phyloP scores from a whole-genome alignment of 1,140 invertebrate genomes.

The Trypoxylus dichotomus region DNA sequence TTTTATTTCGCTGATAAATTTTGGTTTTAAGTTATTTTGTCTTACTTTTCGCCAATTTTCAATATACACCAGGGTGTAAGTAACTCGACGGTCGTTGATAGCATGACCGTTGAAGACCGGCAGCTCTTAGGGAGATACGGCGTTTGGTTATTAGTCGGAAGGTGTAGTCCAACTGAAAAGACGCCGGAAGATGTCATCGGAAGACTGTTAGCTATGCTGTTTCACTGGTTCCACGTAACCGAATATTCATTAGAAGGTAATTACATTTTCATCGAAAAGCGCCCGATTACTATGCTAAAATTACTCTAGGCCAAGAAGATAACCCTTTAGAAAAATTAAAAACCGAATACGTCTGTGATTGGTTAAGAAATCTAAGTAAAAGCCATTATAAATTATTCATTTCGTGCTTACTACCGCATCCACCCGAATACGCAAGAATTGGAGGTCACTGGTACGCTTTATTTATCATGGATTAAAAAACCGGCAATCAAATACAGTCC shows the following conservation, averaged over 20 bases:
- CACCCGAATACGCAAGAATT: constrained; percentile 86
- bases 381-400: constrained; percentile 87
- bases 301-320: constrained; percentile 73
- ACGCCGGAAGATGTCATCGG: constrained; percentile 89
- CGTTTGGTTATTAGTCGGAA: constrained; percentile 93
- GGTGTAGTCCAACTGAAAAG: constrained; percentile 84
- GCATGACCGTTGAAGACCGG: constrained; percentile 75
- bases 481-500: too few relatives aligned
- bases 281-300: neutral
- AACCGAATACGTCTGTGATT: constrained; percentile 88
- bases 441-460: constrained; percentile 85
- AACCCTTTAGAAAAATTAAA: constrained; percentile 90
- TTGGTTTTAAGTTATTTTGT: too few relatives aligned
- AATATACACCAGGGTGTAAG: too few relatives aligned
- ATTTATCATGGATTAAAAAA: too few relatives aligned
- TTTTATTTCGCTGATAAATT: too few relatives aligned
- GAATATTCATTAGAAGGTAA: constrained; percentile 93
- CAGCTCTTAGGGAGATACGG: constrained; percentile 93
- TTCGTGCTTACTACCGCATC: constrained; percentile 82
- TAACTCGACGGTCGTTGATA: constrained; percentile 53
- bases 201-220: constrained; percentile 90
- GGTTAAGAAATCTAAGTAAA: constrained; percentile 84
- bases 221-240: constrained; percentile 99
- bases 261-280: neutral
- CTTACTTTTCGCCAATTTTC: too few relatives aligned